Evolutionary conservation across 2,797 vertebrate species (phyloP).

Genomic region (Brachyrhaphis roseni): DNA sequence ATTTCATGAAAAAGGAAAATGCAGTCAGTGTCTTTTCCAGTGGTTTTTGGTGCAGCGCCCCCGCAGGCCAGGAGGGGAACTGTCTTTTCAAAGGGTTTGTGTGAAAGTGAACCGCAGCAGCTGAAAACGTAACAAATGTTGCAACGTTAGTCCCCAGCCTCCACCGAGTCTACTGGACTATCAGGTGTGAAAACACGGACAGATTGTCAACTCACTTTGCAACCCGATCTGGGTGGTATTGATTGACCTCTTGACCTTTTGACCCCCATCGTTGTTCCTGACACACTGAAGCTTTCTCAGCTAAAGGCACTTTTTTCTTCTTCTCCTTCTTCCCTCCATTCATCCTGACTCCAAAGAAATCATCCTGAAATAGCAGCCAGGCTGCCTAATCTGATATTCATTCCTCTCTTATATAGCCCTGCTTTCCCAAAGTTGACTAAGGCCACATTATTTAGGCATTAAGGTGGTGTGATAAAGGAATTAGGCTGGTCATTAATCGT

Average conservation of each 20-base stretch:
- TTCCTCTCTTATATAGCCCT: conserved; percentile 77
- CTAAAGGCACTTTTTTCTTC: conserved; percentile 38
- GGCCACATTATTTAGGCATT: conserved; percentile 84
- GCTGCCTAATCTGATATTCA: conserved; percentile 80
- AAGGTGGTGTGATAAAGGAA: conserved; percentile 84
- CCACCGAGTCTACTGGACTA: no score
- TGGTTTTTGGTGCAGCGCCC: no score
- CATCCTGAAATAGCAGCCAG: conserved; percentile 70
- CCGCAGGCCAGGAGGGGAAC: no score
- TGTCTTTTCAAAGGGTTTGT: no score
- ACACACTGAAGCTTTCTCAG: conserved; percentile 32
- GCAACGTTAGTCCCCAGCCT: no score
- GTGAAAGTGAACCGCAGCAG: no score
- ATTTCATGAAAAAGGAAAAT: no score
- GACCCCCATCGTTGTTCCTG: conserved; percentile 45
- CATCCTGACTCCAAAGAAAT: conserved; percentile 61
- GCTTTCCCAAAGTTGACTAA: conserved; percentile 81
- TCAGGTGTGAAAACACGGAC: no score
- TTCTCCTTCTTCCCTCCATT: conserved; percentile 8
- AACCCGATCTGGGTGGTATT: conserved; percentile 53
- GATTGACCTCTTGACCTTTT: conserved; percentile 58
- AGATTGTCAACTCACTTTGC: conserved; percentile 3
- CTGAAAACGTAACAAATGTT: no score
- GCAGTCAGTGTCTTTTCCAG: no score
- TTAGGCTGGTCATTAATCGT: conserved; percentile 85